Evolutionary conservation across 2,113 vertebrate species (phyloP).

Genomic region (Laticauda colubrina): DNA sequence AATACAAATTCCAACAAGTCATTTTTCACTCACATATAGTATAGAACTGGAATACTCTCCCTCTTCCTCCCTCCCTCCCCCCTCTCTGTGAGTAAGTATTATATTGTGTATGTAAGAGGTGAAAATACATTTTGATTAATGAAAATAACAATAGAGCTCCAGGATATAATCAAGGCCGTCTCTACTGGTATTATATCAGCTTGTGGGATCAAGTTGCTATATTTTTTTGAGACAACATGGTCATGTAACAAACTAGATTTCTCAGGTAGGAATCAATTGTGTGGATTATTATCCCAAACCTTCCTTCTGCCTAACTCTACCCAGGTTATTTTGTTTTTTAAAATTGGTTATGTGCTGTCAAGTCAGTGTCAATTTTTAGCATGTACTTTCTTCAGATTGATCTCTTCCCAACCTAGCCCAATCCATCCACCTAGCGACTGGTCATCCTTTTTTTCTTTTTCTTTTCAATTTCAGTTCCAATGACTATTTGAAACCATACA

Average conservation of each 20-base stretch:
- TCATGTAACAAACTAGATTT: not conserved
- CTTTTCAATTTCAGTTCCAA: not conserved
- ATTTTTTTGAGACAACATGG: not conserved
- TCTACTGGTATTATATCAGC: not conserved
- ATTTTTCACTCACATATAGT: slow-evolving; percentile 44
- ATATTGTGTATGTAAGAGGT: not conserved
- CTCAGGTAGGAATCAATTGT: too few species aligned
- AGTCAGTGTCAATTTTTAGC: not conserved
- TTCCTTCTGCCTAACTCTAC: not conserved
- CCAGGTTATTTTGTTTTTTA: not conserved
- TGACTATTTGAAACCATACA: not conserved
- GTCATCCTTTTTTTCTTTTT: not conserved
- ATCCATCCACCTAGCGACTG: not conserved
- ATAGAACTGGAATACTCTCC: slow-evolving; percentile 32
- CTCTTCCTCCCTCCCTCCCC: too few species aligned
- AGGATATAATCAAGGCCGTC: too few species aligned
- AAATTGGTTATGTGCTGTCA: not conserved
- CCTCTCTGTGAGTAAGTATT: not conserved
- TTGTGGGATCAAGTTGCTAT: not conserved
- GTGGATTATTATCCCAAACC: not conserved
- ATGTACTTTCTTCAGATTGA: not conserved
- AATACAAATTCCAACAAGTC: slow-evolving; percentile 57
- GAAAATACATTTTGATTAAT: slow-evolving; percentile 34
- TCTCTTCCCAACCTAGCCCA: not conserved
- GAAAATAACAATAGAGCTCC: not conserved